Base-by-base conservation (phyloP, 2,888 invertebrate genomes). In the Lasius fuliginosus region DNA sequence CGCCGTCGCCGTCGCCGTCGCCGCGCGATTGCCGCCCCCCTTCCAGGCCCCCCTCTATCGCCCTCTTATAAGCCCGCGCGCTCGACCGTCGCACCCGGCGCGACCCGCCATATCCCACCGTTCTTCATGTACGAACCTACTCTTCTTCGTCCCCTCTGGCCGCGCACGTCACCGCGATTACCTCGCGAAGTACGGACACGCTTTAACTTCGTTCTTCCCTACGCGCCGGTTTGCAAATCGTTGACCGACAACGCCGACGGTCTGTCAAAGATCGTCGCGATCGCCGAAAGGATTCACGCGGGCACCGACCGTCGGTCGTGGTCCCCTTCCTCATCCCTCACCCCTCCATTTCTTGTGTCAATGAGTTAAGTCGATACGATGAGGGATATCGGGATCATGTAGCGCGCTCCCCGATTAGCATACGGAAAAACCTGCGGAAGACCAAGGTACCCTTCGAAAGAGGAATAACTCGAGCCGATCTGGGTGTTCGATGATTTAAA, bases 141-240 rank as follows among this genome's bases (percentile, higher is more conserved):
- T 60, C 65, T 56, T 83, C 82, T 82, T 73, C 74, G 82, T n/a
- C 71, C 71, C 82, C 75, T 64, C 74, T 68, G 36, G n/a, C 42
- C 64, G 67, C 64, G 58, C 56, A 49, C 68, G 74, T 49, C 74
- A 30, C 49, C 30, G 76, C 67, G 76, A 83, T 77, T 76, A 27
- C 77, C 60, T 77, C 60, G 62, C 40, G 67, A 27, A 68, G 65
- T 30, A 42, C 58, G 36, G 23, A 23, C 23, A 27, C 9, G 53
- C 58, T 8, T 60, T 68, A 68, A 18, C 77, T 83, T 68, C 49
- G 76, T 68, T 60, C 56, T 56, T 56, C 67, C 82, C 40, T 36
- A 42, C 58, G 18, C 64, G 40, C 40, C 33, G 85, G 33, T 68
- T 84, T 75, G 65, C 77, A 84, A 86, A 85, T 87, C 86, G 67